A percentile compares a stretch with the other conserved stretches of the same genome.
Conservation (phyloP, 1,140 invertebrate genomes). For the Musca vetustissima region DNA sequence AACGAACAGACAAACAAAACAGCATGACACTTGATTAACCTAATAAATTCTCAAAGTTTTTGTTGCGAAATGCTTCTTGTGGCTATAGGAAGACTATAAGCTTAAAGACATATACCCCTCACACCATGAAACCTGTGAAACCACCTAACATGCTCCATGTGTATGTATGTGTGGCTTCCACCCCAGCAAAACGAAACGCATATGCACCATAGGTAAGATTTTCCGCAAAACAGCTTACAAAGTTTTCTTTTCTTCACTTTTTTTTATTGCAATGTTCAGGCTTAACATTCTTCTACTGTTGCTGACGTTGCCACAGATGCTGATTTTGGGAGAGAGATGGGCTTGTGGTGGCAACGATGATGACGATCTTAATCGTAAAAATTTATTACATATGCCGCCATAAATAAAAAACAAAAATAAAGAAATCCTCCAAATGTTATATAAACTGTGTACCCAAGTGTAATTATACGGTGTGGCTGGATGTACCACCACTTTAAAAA, state of each 20-base stretch:
- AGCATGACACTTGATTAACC: slow-evolving; percentile 14
- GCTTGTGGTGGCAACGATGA: neutral
- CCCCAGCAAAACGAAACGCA: neutral
- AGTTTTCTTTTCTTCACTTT: slow-evolving; percentile 3
- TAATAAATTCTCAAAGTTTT: slow-evolving; percentile 18
- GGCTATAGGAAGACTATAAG: neutral
- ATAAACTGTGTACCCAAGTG: neutral
- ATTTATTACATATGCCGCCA: slow-evolving; percentile 20
- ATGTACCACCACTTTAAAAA: too few species aligned
- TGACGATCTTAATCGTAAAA: slow-evolving; percentile 19
- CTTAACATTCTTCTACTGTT: neutral
- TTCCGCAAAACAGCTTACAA: neutral
- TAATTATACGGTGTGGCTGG: too few species aligned
- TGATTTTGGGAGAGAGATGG: too few species aligned
- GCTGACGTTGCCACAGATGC: too few species aligned
- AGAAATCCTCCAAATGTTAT: slow-evolving; percentile 1
- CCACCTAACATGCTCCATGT: too few species aligned
- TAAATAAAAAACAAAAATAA: slow-evolving; percentile 11
- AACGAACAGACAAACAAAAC: too few species aligned
- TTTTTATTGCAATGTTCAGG: neutral
- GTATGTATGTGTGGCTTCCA: too few species aligned
- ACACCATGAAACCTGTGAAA: neutral
- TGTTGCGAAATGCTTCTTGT: neutral
- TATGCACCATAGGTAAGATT: neutral
- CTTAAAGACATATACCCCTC: neutral